phyloP scores from a whole-genome alignment of 2,797 vertebrate genomes.

The Chelmon rostratus region DNA sequence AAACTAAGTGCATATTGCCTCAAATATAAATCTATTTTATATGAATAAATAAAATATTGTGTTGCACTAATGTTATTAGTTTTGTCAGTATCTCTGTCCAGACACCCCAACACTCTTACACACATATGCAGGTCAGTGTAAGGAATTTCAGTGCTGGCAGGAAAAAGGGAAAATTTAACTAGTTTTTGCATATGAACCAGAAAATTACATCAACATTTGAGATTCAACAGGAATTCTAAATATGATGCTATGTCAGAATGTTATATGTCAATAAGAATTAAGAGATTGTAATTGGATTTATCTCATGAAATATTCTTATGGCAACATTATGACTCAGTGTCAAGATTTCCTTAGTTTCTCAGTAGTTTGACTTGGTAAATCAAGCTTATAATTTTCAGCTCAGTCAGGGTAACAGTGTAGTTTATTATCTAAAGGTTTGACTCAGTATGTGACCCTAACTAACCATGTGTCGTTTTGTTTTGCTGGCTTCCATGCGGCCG shows the following conservation, averaged over 20 bases:
- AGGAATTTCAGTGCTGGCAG: not conserved
- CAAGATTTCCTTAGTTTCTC: too few species aligned
- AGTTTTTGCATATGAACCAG: too few species aligned
- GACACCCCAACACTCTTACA: not conserved
- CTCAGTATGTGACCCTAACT: not conserved
- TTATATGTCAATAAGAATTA: too few species aligned
- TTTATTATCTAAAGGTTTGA: not conserved
- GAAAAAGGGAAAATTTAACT: not conserved
- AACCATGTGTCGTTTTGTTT: not conserved
- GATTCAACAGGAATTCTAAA: not conserved
- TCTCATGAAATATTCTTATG: too few species aligned
- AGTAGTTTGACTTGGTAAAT: too few species aligned
- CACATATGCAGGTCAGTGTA: not conserved
- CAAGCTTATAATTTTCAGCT: too few species aligned
- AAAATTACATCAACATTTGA: too few species aligned
- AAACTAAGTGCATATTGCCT: not conserved
- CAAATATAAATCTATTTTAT: constrained; percentile 29
- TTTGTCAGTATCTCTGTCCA: not conserved
- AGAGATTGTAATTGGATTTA: too few species aligned
- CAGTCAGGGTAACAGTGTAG: too few species aligned
- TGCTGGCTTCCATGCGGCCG: not conserved
- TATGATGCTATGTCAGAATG: not conserved
- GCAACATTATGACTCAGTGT: too few species aligned
- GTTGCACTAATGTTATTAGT: constrained; percentile 5
- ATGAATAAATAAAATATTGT: constrained; percentile 46